A percentile compares a stretch with the other conserved stretches of the same genome.
phyloP scores from a whole-genome alignment of 1,140 invertebrate species.

The Lethrus apterus region DNA sequence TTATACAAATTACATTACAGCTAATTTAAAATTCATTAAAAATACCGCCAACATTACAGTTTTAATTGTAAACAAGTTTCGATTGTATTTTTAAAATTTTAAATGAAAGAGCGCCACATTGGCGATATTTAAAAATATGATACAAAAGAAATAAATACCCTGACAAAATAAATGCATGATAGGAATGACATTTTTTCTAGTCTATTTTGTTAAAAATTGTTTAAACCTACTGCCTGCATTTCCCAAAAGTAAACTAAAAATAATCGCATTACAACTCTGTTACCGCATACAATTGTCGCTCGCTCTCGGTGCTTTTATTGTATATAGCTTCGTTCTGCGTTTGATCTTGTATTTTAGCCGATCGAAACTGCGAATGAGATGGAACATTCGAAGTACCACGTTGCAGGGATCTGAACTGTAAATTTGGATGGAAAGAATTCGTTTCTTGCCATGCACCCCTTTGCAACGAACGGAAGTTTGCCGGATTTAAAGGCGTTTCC shows the following conservation, averaged over 20 bases:
- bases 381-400: conserved; percentile 24
- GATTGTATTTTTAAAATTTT: no score
- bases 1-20: no score
- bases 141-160: no score
- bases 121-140: no score
- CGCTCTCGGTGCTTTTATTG: conserved; percentile 24
- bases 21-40: no score
- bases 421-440: conserved; percentile 29
- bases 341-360: conserved; percentile 39
- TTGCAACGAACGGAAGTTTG: conserved; percentile 39
- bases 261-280: conserved; percentile 36
- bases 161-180: no score
- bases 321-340: conserved; percentile 27
- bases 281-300: conserved; percentile 40
- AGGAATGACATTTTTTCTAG: no score
- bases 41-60: no score
- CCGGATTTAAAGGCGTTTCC: conserved; percentile 38
- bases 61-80: no score
- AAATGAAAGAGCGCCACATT: no score
- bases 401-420: conserved; percentile 38
- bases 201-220: no score
- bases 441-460: conserved; percentile 41
- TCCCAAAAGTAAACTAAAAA: conserved; percentile 35
- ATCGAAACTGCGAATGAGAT: conserved; percentile 35
- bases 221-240: conserved; percentile 41